These are phyloP conservation scores for Drosophila santomea DNA, from an alignment of 1,140 invertebrate genomes.

Conservation along the genomic window DNA sequence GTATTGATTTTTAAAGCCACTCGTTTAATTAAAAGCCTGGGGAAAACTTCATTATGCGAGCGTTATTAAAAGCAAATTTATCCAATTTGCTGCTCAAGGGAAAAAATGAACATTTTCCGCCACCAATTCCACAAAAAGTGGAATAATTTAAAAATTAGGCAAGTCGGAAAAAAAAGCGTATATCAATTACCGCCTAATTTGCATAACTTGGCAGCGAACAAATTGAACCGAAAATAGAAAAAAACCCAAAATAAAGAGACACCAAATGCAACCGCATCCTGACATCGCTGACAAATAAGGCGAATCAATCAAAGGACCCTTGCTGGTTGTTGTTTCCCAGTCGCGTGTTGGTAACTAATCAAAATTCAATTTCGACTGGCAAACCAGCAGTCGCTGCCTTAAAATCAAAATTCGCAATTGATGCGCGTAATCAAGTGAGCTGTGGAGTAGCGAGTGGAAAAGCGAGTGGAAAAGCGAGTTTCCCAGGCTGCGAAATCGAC, in stretches of 20 bases:
- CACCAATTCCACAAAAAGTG: conserved; percentile 30
- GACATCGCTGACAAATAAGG: conserved; percentile 71
- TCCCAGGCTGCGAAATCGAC: conserved; percentile 59
- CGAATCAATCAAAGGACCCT: conserved; percentile 71
- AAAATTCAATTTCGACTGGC: conserved; percentile 70
- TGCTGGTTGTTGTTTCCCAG: neutral
- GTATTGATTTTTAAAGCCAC: conserved; percentile 5
- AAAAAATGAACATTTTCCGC: conserved; percentile 16
- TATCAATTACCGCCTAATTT: conserved; percentile 58
- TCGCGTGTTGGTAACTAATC: conserved; percentile 69
- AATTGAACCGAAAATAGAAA: conserved; percentile 22
- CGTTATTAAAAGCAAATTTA: conserved; percentile 40
- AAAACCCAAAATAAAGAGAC: neutral
- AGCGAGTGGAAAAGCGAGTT: conserved; percentile 27
- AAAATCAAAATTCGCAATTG: conserved; percentile 84
- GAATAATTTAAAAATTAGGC: conserved; percentile 40
- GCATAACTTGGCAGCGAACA: conserved; percentile 45
- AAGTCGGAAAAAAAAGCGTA: conserved; percentile 9
- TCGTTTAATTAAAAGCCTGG: conserved; percentile 21
- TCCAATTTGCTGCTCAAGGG: conserved; percentile 36
- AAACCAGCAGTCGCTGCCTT: conserved; percentile 44
- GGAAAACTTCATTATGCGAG: conserved; percentile 30
- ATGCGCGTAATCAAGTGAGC: conserved; percentile 76
- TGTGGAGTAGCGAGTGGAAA: conserved; percentile 17
- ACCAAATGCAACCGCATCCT: conserved; percentile 35